Conservation (phyloP, 2,797 vertebrate species). For the Acestrorhynchus altus region DNA sequence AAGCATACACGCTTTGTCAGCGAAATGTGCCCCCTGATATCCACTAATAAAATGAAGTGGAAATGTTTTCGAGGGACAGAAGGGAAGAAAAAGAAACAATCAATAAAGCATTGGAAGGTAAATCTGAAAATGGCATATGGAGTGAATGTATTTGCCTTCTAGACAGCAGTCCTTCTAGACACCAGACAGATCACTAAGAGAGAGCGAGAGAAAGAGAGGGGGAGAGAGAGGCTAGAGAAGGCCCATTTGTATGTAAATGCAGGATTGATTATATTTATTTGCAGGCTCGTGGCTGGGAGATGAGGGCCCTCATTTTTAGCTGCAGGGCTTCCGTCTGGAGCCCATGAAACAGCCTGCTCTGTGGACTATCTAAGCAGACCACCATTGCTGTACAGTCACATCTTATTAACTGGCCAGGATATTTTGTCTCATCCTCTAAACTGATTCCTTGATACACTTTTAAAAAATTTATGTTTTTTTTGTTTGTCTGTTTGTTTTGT, state of each 20-base stretch:
- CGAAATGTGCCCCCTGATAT: slow-evolving; percentile 77
- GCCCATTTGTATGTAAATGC: slow-evolving; percentile 85
- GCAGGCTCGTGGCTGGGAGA: slow-evolving; percentile 59
- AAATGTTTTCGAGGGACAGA: slow-evolving; percentile 49
- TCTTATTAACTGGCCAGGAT: neutral
- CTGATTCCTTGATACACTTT: neutral
- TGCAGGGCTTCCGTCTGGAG: slow-evolving; percentile 8
- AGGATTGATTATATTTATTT: slow-evolving; percentile 86
- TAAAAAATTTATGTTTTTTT: too few relatives aligned
- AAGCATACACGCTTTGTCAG: slow-evolving; percentile 76
- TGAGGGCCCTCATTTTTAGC: slow-evolving; percentile 18
- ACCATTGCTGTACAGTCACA: neutral
- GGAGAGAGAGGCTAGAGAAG: slow-evolving; percentile 71
- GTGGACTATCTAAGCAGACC: neutral
- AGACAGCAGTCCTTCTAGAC: slow-evolving; percentile 69
- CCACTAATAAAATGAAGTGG: slow-evolving; percentile 81
- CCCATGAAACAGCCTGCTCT: neutral
- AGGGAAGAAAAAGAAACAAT: slow-evolving; percentile 72
- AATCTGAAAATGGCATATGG: slow-evolving; percentile 76
- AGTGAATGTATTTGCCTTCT: slow-evolving; percentile 74
- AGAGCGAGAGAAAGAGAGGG: neutral
- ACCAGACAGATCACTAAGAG: slow-evolving; percentile 71
- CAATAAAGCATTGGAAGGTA: slow-evolving; percentile 81
- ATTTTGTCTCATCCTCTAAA: neutral
- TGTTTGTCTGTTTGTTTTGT: too few relatives aligned